These are phyloP conservation scores for Bostrychus sinensis DNA, from an alignment of 2,113 vertebrate species.

Conservation along the genomic window DNA sequence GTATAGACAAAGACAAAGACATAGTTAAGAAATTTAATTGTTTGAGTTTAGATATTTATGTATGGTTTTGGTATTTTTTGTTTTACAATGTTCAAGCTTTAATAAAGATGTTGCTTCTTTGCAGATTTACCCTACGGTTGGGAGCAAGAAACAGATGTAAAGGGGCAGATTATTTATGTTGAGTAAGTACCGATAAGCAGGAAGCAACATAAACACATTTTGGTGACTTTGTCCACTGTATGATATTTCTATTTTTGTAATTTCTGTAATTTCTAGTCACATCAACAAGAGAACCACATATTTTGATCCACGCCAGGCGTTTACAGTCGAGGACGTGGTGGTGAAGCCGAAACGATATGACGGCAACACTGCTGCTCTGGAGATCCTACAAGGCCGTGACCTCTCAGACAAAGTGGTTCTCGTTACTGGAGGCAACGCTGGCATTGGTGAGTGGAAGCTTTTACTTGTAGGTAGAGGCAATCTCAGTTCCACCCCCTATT, in stretches of 20 bases:
- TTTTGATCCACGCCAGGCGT: constrained; percentile 96
- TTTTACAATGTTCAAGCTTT: not conserved
- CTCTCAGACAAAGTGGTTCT: constrained; percentile 88
- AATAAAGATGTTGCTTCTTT: constrained; percentile 10
- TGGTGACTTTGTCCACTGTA: not conserved
- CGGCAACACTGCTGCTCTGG: constrained; percentile 90
- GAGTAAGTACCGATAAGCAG: constrained; percentile 86
- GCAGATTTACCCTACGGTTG: constrained; percentile 95
- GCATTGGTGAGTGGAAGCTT: constrained; percentile 86
- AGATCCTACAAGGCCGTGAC: constrained; percentile 92
- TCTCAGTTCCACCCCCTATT: too few relatives aligned
- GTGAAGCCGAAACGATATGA: constrained; percentile 90
- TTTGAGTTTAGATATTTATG: too few relatives aligned
- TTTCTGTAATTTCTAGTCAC: constrained; percentile 81
- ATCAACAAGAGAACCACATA: constrained; percentile 97
- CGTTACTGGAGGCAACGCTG: constrained; percentile 91
- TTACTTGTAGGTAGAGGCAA: too few relatives aligned
- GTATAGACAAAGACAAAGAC: too few relatives aligned
- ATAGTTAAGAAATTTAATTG: too few relatives aligned
- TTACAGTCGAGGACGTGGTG: constrained; percentile 91
- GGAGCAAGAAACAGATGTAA: constrained; percentile 95
- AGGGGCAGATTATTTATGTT: constrained; percentile 92
- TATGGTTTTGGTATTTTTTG: too few relatives aligned
- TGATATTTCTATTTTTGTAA: constrained; percentile 7
- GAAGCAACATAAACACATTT: not conserved